phyloP scores from a whole-genome alignment of 2,888 invertebrate genomes.

The Opisthograptis luteolata region DNA sequence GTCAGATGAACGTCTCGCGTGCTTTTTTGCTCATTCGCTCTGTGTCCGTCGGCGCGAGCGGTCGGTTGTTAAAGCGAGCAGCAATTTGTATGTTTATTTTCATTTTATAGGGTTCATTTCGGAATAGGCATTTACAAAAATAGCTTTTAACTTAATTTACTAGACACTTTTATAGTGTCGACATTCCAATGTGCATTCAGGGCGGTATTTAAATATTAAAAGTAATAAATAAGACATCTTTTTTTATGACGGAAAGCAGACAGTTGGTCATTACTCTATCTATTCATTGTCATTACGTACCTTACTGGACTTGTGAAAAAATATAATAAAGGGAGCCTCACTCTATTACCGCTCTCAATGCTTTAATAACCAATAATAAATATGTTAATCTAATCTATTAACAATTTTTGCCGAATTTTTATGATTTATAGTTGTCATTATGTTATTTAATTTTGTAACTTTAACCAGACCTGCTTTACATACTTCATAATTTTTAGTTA shows the following conservation, averaged over 20 bases:
- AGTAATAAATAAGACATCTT: constrained; percentile 5
- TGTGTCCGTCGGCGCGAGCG: constrained; percentile 60
- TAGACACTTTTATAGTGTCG: constrained; percentile 22
- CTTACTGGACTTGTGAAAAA: constrained; percentile 1
- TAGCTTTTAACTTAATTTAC: constrained; percentile 14
- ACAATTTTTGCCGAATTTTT: too few species aligned
- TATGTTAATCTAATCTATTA: too few species aligned
- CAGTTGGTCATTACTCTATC: constrained; percentile 4
- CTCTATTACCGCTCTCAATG: constrained; percentile 7
- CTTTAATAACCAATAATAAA: too few species aligned
- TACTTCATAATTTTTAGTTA: too few species aligned
- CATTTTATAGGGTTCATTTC: constrained; percentile 22
- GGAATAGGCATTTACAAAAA: constrained; percentile 14
- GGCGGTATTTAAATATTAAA: constrained; percentile 5
- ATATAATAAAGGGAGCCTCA: background rate
- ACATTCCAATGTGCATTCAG: constrained; percentile 18
- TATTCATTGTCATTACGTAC: constrained; percentile 14
- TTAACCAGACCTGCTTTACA: too few species aligned
- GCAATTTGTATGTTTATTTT: constrained; percentile 27
- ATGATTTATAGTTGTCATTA: too few species aligned
- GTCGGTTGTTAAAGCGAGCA: constrained; percentile 36
- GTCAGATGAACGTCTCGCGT: constrained; percentile 74
- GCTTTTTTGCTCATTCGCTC: constrained; percentile 77
- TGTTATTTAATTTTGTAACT: too few species aligned
- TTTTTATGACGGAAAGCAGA: constrained; percentile 10